Percentiles rank a stretch among this genome's conserved stretches.
phyloP scores from a whole-genome alignment of 2,113 vertebrate genomes.

The Ictalurus punctatus region DNA sequence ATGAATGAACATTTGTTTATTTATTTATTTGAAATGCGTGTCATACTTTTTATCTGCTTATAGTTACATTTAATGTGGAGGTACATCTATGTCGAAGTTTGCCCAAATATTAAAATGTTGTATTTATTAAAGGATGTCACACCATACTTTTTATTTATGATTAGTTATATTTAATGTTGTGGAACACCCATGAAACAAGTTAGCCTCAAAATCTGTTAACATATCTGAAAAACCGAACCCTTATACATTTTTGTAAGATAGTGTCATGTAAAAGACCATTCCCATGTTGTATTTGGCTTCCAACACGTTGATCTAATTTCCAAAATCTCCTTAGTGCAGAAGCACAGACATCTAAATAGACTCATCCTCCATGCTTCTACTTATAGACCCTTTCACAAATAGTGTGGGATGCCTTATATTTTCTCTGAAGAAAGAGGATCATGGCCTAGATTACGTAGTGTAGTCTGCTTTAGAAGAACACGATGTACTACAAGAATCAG shows the following conservation, averaged over 20 bases:
- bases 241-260: not conserved
- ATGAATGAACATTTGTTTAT: not conserved
- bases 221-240: not conserved
- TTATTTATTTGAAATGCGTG: too few relatives aligned
- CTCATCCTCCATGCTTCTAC: not conserved
- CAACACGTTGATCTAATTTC: not conserved
- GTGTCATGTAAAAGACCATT: not conserved
- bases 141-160: not conserved
- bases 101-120: not conserved
- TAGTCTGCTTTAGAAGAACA: constrained; percentile 61
- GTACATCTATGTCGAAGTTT: not conserved
- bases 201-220: not conserved
- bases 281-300: not conserved
- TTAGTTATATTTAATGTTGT: not conserved
- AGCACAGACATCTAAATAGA: constrained; percentile 6
- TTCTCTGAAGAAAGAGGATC: constrained; percentile 62
- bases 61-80: not conserved
- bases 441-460: constrained; percentile 65
- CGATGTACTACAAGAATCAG: constrained; percentile 58
- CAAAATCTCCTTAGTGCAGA: not conserved
- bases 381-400: not conserved
- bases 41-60: not conserved
- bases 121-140: not conserved
- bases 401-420: constrained; percentile 36
- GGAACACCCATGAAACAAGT: too few relatives aligned